Base-by-base conservation (phyloP, 2,797 vertebrate species). In the Erethizon dorsatum region DNA sequence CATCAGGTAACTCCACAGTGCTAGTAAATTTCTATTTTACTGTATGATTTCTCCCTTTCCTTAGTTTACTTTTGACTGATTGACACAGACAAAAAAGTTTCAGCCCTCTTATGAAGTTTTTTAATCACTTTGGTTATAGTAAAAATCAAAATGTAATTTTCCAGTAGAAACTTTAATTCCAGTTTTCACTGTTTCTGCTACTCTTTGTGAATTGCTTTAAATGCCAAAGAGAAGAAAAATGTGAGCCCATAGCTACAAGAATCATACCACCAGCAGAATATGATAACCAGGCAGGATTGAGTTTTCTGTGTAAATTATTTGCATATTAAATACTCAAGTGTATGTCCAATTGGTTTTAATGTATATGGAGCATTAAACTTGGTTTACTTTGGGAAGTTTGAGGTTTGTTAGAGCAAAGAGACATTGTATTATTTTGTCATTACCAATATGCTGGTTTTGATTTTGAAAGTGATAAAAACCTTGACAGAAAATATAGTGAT, bases 381-480 rank as follows among this genome's bases (percentile, higher is more conserved):
- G 37, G 12, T 83, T 93, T 89, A 37, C 61, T 94, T 47, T 59
- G 56, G 77, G 45, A 93, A 83, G 6, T 78, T 90, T 57, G 73
- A 90, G 26, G 41, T n/a, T 89, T 75, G 47, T 78, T 92, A 90
- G 84, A 94, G 24, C 59, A 80, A 91, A 83, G 52, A 86, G 45
- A 52, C 18, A 18, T 24, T 63, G 24, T 90, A 57, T 90, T 73
- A 56, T 86, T 91, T 85, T 80, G 83, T 84, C 45, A 71, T 73
- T 79, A 88, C 91, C 90, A 96, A 90, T 50, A 41, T 17, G 20
- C n/a, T 90, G 41, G 20, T 94, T 96, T 96, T 91, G 90, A 96
- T 90, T 93, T 95, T 56, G 71, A 57, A 45, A 50, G 41, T 22
- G 63, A 77, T 59, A 83, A 73, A 82, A 13, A 20, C 41, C 89